A percentile compares a stretch with the other conserved stretches of the same genome.
phyloP scores from a whole-genome alignment of 2,797 vertebrate genomes.

The Melanotaenia maccullochi region DNA sequence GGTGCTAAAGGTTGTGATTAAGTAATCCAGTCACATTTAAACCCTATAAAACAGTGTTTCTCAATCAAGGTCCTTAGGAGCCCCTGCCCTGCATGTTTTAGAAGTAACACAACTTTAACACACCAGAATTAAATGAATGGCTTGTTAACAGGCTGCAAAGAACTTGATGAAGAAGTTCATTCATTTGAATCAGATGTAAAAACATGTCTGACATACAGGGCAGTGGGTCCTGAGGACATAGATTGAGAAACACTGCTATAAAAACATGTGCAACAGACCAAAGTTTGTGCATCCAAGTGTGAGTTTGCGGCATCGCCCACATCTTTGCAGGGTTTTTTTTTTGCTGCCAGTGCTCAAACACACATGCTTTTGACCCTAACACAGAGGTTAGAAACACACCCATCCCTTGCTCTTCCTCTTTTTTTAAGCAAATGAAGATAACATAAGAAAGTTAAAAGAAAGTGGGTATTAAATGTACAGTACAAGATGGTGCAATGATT shows the following conservation, averaged over 20 bases:
- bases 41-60: not conserved
- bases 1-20: not conserved
- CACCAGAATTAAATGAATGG: too few species aligned
- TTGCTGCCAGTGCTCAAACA: constrained; percentile 27
- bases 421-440: not conserved
- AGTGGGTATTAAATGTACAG: not conserved
- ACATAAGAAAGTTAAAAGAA: not conserved
- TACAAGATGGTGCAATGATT: not conserved
- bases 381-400: constrained; percentile 23
- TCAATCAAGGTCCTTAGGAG: too few species aligned
- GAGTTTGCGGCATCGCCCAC: constrained; percentile 38
- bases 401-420: constrained; percentile 12
- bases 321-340: constrained; percentile 3
- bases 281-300: constrained; percentile 8
- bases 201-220: too few species aligned
- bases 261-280: not conserved
- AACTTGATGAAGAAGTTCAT: too few species aligned
- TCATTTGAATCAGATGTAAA: too few species aligned
- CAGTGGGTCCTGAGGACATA: too few species aligned
- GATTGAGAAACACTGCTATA: not conserved
- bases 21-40: not conserved
- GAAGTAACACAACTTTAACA: too few species aligned
- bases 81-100: too few species aligned
- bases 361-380: not conserved
- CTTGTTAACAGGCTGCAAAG: too few species aligned